Percentiles rank a stretch among this genome's conserved stretches.
phyloP scores from a whole-genome alignment of 2,888 invertebrate species.

The Synanthedon myopaeformis region DNA sequence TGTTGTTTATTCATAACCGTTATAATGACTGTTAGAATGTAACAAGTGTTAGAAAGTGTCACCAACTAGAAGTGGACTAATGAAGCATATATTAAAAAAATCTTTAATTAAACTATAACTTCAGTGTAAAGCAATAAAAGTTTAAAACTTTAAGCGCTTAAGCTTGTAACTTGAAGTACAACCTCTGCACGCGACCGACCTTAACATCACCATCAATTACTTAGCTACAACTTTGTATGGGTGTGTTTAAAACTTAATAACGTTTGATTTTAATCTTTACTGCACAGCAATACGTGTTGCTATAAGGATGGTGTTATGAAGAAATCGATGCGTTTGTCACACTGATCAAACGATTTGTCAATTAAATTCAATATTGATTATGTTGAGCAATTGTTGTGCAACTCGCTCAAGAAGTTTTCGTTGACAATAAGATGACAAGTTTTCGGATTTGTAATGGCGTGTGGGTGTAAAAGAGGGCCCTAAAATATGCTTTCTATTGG shows the following conservation, averaged over 20 bases:
- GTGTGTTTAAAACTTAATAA: neutral
- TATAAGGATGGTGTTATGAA: neutral
- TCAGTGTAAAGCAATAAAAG: too few relatives aligned
- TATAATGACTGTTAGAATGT: too few relatives aligned
- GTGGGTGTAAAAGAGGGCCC: neutral
- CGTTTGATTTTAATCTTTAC: neutral
- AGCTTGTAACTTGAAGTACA: too few relatives aligned
- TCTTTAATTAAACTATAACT: too few relatives aligned
- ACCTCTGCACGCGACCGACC: neutral
- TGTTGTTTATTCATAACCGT: too few relatives aligned
- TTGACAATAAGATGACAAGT: neutral
- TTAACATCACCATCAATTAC: slow-evolving; percentile 5
- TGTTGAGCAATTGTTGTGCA: slow-evolving; percentile 3
- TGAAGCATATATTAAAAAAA: too few relatives aligned
- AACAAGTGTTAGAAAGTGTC: too few relatives aligned
- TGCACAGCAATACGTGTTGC: neutral
- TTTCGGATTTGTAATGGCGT: neutral
- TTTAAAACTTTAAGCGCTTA: neutral
- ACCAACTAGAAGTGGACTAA: too few relatives aligned
- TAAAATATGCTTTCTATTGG: neutral
- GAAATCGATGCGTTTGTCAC: slow-evolving; percentile 5
- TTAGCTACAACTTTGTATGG: slow-evolving; percentile 1
- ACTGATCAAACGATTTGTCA: slow-evolving; percentile 6
- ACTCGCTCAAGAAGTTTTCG: neutral
- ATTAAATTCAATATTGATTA: neutral